Evolutionary conservation across 2,797 vertebrate species (phyloP).

Genomic region (Crocidura indochinensis): DNA sequence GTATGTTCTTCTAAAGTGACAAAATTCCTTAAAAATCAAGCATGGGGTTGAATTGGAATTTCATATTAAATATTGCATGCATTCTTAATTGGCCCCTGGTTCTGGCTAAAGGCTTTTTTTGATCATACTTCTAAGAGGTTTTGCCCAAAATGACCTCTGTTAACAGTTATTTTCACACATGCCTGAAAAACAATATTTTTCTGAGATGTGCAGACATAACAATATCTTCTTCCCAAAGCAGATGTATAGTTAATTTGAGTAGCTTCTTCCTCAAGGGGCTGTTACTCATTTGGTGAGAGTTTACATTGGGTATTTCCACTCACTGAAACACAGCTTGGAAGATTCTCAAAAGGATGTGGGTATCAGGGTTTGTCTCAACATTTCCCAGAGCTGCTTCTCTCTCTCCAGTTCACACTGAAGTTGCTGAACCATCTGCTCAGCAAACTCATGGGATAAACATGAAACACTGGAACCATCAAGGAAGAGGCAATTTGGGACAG

Average conservation of each 20-base stretch:
- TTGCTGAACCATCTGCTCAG: slow-evolving; percentile 9
- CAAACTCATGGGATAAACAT: neutral
- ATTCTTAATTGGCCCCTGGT: neutral
- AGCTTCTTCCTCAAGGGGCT: neutral
- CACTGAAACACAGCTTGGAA: slow-evolving; percentile 64
- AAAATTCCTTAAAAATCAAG: slow-evolving; percentile 1
- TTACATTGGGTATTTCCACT: slow-evolving; percentile 58
- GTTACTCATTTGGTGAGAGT: slow-evolving; percentile 57
- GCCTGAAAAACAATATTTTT: slow-evolving; percentile 33
- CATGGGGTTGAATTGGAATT: neutral
- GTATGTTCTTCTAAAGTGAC: neutral
- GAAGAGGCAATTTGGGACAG: neutral
- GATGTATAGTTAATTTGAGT: slow-evolving; percentile 40
- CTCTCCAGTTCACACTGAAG: neutral
- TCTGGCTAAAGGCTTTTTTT: neutral
- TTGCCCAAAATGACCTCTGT: neutral
- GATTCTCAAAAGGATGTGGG: slow-evolving; percentile 58
- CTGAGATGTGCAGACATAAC: slow-evolving; percentile 37
- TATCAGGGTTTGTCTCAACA: slow-evolving; percentile 25
- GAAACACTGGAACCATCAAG: neutral
- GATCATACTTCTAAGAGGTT: neutral
- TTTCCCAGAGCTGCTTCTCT: neutral
- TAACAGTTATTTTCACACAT: neutral
- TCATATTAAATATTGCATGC: neutral
- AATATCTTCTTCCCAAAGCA: slow-evolving; percentile 28